phyloP scores from a whole-genome alignment of 2,888 invertebrate genomes.

The Helicoverpa assulta region DNA sequence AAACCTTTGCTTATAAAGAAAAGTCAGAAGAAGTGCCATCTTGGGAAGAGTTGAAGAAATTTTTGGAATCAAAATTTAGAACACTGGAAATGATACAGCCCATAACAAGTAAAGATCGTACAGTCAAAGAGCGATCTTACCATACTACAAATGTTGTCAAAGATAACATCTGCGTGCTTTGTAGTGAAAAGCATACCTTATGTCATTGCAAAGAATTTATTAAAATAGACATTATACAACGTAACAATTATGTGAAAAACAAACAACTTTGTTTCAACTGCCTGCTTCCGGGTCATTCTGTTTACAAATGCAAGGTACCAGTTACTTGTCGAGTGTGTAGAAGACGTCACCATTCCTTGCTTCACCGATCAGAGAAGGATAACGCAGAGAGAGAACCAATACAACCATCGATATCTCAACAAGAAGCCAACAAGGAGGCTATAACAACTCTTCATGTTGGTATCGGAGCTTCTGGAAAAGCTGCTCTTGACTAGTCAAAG shows the following conservation, averaged over 20 bases:
- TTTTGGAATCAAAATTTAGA: too few relatives aligned
- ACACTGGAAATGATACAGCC: too few relatives aligned
- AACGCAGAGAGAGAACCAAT: background rate
- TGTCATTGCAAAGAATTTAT: slow-evolving; percentile 22
- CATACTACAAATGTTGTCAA: background rate
- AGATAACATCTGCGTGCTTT: background rate
- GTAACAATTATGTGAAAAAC: slow-evolving; percentile 13
- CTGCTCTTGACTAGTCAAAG: slow-evolving; percentile 9
- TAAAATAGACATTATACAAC: slow-evolving; percentile 3
- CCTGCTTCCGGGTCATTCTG: slow-evolving; percentile 15
- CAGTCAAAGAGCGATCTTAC: slow-evolving; percentile 6
- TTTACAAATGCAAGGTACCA: slow-evolving; percentile 9
- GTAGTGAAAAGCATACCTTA: slow-evolving; percentile 9
- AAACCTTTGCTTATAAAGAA: too few relatives aligned
- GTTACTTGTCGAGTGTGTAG: slow-evolving; percentile 4
- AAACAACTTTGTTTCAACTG: slow-evolving; percentile 22
- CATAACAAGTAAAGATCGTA: slow-evolving; percentile 14
- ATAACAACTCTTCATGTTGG: slow-evolving; percentile 5
- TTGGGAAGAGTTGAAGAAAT: too few relatives aligned
- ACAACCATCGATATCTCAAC: background rate
- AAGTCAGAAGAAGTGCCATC: too few relatives aligned
- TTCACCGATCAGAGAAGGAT: background rate
- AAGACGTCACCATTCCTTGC: slow-evolving; percentile 13
- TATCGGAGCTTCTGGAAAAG: background rate
- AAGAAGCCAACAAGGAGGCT: background rate